phyloP scores from a whole-genome alignment of 2,113 vertebrate genomes.

The Budorcas taxicolor region DNA sequence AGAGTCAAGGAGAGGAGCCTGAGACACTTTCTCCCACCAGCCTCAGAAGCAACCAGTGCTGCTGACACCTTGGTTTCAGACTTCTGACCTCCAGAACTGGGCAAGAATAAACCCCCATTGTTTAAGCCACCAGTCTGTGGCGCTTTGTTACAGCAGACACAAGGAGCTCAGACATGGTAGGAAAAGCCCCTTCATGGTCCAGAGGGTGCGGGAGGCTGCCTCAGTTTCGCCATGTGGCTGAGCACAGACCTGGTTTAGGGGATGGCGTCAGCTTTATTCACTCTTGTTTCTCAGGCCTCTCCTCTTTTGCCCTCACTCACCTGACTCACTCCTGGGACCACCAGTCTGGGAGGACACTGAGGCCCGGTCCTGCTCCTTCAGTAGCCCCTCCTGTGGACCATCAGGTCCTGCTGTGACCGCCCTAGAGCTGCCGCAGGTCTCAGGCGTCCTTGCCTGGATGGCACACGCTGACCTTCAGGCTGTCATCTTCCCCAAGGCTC shows the following conservation, averaged over 20 bases:
- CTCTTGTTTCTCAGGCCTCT: not conserved
- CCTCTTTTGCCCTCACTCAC: accelerated
- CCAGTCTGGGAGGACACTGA: not conserved
- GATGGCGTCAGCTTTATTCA: accelerated
- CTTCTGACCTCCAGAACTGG: not conserved
- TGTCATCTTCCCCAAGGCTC: not conserved
- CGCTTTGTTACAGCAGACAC: not conserved
- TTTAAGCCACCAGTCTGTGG: too few relatives aligned
- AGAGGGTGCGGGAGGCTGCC: not conserved
- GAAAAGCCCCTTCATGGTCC: not conserved
- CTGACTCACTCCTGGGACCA: not conserved
- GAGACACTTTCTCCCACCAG: not conserved
- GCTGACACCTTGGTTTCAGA: not conserved
- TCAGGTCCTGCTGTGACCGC: not conserved
- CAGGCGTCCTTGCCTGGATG: not conserved
- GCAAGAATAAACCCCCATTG: not conserved
- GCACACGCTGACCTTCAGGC: accelerated
- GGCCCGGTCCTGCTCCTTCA: accelerated
- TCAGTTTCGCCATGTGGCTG: not conserved
- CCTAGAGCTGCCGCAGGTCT: accelerated
- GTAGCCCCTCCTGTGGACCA: accelerated
- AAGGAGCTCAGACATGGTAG: not conserved
- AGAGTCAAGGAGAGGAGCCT: not conserved
- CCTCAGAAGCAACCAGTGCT: not conserved
- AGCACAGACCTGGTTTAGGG: not conserved